A percentile compares a stretch with the other conserved stretches of the same genome.
Evolutionary conservation across 1,140 invertebrate genomes (phyloP).

Genomic region (Grapholita molesta): DNA sequence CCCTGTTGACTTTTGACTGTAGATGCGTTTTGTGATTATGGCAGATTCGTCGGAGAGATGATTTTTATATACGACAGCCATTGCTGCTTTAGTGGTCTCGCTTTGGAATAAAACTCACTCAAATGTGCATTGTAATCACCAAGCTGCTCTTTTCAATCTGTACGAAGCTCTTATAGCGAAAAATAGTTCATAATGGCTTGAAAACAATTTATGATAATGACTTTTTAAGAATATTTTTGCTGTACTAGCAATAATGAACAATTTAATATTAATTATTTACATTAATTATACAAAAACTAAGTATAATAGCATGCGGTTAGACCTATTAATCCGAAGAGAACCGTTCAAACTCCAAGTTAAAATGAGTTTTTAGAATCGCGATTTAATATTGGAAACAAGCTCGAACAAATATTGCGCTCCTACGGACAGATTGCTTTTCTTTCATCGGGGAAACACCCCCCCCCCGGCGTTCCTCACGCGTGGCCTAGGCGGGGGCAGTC

Average conservation of each 20-base stretch:
- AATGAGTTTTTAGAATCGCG: slow-evolving; percentile 14
- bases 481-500: background rate
- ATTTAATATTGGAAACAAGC: slow-evolving; percentile 17
- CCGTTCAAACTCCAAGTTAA: background rate
- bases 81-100: background rate
- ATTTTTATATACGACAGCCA: background rate
- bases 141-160: slow-evolving; percentile 1
- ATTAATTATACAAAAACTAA: background rate
- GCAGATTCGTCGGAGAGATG: slow-evolving; percentile 1
- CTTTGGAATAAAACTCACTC: background rate
- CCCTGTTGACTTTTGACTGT: slow-evolving; percentile 5
- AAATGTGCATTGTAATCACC: background rate
- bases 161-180: no score
- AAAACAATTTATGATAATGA: no score
- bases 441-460: slow-evolving; percentile 2
- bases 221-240: no score
- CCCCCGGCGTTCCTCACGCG: background rate
- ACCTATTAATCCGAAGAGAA: background rate
- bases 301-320: background rate
- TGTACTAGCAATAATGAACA: no score
- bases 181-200: no score
- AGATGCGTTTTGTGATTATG: slow-evolving; percentile 3
- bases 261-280: background rate
- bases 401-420: slow-evolving; percentile 9
- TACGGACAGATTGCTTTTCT: slow-evolving; percentile 13